Evolutionary conservation across 2,888 invertebrate genomes (phyloP).

Genomic region (Cryptocephalus moraei): DNA sequence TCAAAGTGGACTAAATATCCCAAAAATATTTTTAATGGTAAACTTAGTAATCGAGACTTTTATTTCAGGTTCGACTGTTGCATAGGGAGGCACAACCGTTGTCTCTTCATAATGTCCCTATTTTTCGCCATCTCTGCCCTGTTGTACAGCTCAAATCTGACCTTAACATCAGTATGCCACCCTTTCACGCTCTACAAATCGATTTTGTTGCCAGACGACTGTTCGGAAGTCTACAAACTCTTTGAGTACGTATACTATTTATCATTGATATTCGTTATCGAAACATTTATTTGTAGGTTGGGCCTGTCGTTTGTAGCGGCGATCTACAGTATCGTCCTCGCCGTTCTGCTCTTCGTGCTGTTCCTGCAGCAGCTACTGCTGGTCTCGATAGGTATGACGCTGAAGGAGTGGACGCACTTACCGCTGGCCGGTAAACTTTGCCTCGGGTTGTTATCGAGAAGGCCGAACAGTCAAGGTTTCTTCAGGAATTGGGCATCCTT

Average conservation of each 20-base stretch:
- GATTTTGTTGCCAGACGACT: constrained; percentile 72
- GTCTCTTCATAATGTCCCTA: constrained; percentile 61
- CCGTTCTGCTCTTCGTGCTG: constrained; percentile 21
- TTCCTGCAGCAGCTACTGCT: constrained; percentile 31
- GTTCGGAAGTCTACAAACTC: constrained; percentile 73
- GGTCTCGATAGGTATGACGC: constrained; percentile 41
- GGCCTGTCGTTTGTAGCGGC: constrained; percentile 29
- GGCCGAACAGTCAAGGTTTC: constrained; percentile 26
- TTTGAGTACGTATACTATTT: constrained; percentile 50
- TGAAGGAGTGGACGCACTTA: constrained; percentile 40
- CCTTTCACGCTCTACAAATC: constrained; percentile 57
- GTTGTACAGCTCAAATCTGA: constrained; percentile 66
- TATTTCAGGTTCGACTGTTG: constrained; percentile 70
- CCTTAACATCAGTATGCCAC: constrained; percentile 79
- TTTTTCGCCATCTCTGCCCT: constrained; percentile 55
- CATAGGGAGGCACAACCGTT: constrained; percentile 68
- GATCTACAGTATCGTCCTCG: constrained; percentile 25
- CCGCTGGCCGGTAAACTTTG: constrained; percentile 23
- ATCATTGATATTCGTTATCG: too few species aligned
- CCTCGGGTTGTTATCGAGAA: constrained; percentile 21
- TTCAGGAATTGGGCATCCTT: constrained; percentile 27
- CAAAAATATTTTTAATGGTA: too few species aligned
- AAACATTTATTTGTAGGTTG: constrained; percentile 16
- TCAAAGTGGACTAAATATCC: too few species aligned
- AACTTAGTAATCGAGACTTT: too few species aligned